phyloP scores from a whole-genome alignment of 2,797 vertebrate genomes.

The Microchirus variegatus region DNA sequence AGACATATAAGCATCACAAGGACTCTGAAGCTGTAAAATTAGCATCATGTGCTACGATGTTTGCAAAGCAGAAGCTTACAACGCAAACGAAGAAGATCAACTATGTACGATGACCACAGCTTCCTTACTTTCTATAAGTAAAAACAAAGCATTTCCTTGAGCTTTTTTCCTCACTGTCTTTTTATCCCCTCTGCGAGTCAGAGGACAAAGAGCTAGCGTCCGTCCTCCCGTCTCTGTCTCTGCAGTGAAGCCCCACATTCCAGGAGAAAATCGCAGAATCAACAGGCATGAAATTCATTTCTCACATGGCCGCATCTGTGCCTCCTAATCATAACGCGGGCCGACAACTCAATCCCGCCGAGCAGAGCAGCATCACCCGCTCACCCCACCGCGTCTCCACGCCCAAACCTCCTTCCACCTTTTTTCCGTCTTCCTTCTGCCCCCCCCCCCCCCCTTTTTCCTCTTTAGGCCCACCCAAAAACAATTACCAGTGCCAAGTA shows the following conservation, averaged over 20 bases:
- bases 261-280: constrained; percentile 79
- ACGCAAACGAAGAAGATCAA: too few species aligned
- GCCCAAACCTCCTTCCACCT: constrained; percentile 33
- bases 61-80: too few species aligned
- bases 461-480: constrained; percentile 67
- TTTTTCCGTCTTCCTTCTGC: too few species aligned
- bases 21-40: too few species aligned
- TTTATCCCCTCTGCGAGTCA: not conserved
- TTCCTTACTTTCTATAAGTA: too few species aligned
- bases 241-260: constrained; percentile 68
- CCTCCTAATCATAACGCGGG: constrained; percentile 83
- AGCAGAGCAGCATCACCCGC: constrained; percentile 55
- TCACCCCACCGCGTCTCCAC: constrained; percentile 14
- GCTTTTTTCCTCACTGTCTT: constrained; percentile 17
- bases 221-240: constrained; percentile 22
- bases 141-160: too few species aligned
- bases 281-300: constrained; percentile 87
- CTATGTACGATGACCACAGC: too few species aligned
- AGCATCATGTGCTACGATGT: too few species aligned
- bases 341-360: constrained; percentile 84
- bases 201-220: constrained; percentile 5
- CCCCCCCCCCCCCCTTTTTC: too few species aligned
- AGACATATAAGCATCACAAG: too few species aligned
- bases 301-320: constrained; percentile 80
- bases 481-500: constrained; percentile 79